Base-by-base conservation (phyloP, 2,888 invertebrate genomes). In the Athetis lepigone region DNA sequence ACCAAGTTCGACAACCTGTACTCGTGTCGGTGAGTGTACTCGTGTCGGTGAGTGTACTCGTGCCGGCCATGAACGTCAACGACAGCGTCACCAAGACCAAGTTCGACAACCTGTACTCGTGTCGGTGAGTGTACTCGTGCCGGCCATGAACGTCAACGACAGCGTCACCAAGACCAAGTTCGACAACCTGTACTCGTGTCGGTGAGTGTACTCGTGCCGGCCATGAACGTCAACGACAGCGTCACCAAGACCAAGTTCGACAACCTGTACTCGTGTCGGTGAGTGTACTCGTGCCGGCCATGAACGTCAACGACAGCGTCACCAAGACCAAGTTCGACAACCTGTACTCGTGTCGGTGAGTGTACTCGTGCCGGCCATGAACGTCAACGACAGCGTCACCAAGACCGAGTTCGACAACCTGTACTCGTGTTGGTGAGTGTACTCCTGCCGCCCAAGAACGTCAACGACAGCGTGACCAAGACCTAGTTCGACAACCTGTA, bases 391-490 rank as follows among this genome's bases (percentile, higher is more conserved):
- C 91, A 99, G 99, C 4, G 99, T 99, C 42, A 99, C 99, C 2
- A 99, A 99, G 96, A 99, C 99, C 43, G 99, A 99, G 95, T 99
- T 99, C 88, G 99, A 99, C 92, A 99, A 99, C 92, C 95, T 99
- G 36, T 99, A 99, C 90, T 98, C 98, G 79, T 99, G 99, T 93
- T 97, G 99, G 88, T 95, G 51, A 91, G 92, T n/a, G n/a, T n/a
- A n/a, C n/a, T n/a, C n/a, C n/a, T 99, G 23, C 99, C 99, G 2
- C 99, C 99, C 1, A 99, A 99, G 98, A 99, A 99, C 91, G 99
- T 99, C 43, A 99, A 99, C 90, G 99, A 99, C 91, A 99, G 99
- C 4, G 99, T 99, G 42, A 99, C 99, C 2, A 99, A 99, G 96
- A 99, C 99, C 43, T 99, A 99, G 95, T 99, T 99, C 88, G 99